Evolutionary conservation across 2,888 invertebrate genomes (phyloP).

Genomic region (Didymodactylos carnosus): DNA sequence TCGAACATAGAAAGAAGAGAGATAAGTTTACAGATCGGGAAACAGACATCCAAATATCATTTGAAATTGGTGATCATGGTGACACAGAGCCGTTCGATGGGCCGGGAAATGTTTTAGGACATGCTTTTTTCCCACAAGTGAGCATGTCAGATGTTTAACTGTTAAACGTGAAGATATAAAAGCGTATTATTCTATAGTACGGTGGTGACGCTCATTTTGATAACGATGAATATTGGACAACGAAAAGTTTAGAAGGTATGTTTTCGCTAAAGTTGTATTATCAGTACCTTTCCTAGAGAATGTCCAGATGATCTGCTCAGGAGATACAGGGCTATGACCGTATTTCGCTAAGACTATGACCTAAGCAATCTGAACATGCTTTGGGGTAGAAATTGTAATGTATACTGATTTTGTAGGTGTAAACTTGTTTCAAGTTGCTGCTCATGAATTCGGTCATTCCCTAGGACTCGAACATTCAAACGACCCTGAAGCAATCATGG

Average conservation of each 20-base stretch:
- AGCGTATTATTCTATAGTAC: no score
- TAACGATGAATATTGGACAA: not conserved
- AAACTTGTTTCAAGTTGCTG: slow-evolving; percentile 21
- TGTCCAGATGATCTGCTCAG: no score
- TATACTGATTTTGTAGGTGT: slow-evolving; percentile 21
- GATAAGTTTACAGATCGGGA: not conserved
- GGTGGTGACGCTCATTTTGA: not conserved
- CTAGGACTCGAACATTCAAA: slow-evolving; percentile 31
- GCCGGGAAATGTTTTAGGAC: not conserved
- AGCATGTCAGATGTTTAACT: no score
- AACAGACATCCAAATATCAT: not conserved
- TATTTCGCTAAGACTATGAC: no score
- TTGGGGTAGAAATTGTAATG: not conserved
- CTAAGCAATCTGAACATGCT: no score
- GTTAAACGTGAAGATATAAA: no score
- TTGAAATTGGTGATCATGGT: not conserved
- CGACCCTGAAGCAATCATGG: slow-evolving; percentile 26
- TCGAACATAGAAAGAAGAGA: not conserved
- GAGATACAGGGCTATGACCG: no score
- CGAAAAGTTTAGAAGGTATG: no score
- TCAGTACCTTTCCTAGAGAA: no score
- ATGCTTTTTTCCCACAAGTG: not conserved
- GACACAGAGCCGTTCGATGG: not conserved
- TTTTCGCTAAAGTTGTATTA: no score
- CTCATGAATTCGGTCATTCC: slow-evolving; percentile 33